These are phyloP conservation scores for Pedionomus torquatus DNA, from an alignment of 2,113 vertebrate species.

Conservation along the genomic window DNA sequence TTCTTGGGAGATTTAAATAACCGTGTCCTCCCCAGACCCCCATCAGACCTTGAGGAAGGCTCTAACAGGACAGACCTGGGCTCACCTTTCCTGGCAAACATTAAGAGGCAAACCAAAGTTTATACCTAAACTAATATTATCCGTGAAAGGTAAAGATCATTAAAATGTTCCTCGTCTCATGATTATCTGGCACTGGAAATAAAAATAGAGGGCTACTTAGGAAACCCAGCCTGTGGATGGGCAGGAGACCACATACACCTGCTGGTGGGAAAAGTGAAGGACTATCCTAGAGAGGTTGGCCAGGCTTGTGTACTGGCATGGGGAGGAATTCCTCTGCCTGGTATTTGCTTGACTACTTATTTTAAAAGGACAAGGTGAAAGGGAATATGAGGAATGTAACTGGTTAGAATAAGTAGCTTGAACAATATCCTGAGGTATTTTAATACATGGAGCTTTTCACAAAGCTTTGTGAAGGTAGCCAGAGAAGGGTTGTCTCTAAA, in stretches of 20 bases:
- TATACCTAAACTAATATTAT: background rate
- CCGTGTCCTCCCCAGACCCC: rapidly evolving
- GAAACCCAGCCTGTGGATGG: background rate
- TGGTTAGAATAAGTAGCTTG: background rate
- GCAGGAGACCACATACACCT: rapidly evolving
- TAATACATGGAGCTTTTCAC: background rate
- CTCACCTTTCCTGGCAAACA: background rate
- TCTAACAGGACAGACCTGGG: background rate
- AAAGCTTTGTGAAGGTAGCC: background rate
- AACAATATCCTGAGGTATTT: background rate
- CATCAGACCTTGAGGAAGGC: background rate
- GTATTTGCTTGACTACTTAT: background rate
- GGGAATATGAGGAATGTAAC: background rate
- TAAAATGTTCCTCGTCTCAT: background rate
- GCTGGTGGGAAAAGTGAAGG: background rate
- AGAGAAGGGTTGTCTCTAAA: background rate
- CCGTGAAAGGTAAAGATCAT: background rate
- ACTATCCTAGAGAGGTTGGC: background rate
- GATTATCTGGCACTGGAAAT: background rate
- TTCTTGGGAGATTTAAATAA: background rate
- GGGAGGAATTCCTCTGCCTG: background rate
- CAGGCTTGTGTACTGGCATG: rapidly evolving
- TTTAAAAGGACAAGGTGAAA: background rate
- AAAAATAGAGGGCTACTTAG: background rate
- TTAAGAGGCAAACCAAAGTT: background rate